A percentile compares a stretch with the other conserved stretches of the same genome.
These are phyloP conservation scores for Labroides dimidiatus DNA, from an alignment of 2,797 vertebrate species.

Conservation along the genomic window DNA sequence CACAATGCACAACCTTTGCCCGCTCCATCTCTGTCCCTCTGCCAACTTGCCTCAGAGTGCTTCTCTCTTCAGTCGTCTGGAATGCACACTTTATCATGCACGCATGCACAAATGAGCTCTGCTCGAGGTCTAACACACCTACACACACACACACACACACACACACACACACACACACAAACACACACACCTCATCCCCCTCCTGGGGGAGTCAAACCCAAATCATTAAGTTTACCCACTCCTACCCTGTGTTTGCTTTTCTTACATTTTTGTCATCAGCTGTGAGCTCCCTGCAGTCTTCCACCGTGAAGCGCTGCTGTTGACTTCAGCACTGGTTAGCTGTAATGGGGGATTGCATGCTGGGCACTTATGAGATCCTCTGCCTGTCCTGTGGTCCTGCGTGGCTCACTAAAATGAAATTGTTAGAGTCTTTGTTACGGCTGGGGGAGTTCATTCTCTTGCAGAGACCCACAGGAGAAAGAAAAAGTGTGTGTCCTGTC, in stretches of 20 bases:
- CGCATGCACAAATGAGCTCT: constrained; percentile 44
- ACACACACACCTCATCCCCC: constrained; percentile 9
- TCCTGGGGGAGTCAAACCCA: constrained; percentile 33
- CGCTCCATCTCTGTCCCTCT: constrained; percentile 50
- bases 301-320: constrained; percentile 26
- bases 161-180: background rate
- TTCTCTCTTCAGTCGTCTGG: constrained; percentile 55
- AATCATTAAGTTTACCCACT: constrained; percentile 56
- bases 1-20: constrained; percentile 39
- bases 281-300: constrained; percentile 15
- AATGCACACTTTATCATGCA: constrained; percentile 59
- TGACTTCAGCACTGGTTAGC: constrained; percentile 35
- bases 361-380: constrained; percentile 40
- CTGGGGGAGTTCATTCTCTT: constrained; percentile 12
- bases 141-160: background rate
- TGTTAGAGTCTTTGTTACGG: constrained; percentile 14
- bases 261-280: constrained; percentile 58
- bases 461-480: constrained; percentile 1
- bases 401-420: constrained; percentile 31
- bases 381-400: constrained; percentile 6
- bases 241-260: constrained; percentile 59
- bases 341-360: constrained; percentile 29
- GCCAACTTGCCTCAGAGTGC: constrained; percentile 48
- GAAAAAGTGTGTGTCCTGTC: constrained; percentile 3
- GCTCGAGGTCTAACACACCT: constrained; percentile 4